Evolutionary conservation across 2,113 vertebrate species (phyloP).

Genomic region (Nanorana parkeri): DNA sequence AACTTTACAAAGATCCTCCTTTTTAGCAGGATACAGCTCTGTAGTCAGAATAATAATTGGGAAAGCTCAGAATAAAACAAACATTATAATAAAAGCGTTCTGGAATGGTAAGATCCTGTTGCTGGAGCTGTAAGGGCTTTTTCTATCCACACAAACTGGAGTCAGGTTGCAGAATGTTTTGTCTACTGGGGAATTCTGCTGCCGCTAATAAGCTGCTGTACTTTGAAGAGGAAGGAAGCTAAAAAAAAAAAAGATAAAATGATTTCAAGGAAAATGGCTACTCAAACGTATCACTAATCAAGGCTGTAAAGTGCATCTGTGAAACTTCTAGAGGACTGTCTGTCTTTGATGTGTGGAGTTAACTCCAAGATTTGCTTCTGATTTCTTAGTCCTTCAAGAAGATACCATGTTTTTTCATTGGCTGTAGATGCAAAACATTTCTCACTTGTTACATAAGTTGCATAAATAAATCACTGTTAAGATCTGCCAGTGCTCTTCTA

Average conservation of each 20-base stretch:
- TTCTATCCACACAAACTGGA: conserved; percentile 34
- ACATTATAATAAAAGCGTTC: conserved; percentile 41
- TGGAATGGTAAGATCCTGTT: conserved; percentile 18
- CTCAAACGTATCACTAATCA: conserved; percentile 32
- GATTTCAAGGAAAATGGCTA: conserved; percentile 38
- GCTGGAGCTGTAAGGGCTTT: conserved; percentile 24
- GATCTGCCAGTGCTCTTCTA: too few species aligned
- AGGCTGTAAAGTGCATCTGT: conserved; percentile 37
- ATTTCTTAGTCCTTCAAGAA: neutral
- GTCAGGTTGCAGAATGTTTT: conserved; percentile 49
- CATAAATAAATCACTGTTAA: too few species aligned
- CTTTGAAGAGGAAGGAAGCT: conserved; percentile 48
- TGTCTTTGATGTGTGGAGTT: conserved; percentile 16
- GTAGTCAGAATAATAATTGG: conserved; percentile 6
- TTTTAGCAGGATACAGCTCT: neutral
- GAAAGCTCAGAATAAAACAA: conserved; percentile 44
- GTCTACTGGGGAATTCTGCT: conserved; percentile 31
- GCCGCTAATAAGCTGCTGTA: conserved; percentile 29
- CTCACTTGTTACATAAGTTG: neutral
- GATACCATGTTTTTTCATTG: neutral
- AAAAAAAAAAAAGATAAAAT: conserved; percentile 36
- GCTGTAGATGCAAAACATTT: neutral
- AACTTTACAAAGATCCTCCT: neutral
- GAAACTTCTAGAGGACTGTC: neutral
- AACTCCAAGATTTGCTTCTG: neutral